Base-by-base conservation (phyloP, 2,113 vertebrate species). In the Neomonachus schauinslandi region DNA sequence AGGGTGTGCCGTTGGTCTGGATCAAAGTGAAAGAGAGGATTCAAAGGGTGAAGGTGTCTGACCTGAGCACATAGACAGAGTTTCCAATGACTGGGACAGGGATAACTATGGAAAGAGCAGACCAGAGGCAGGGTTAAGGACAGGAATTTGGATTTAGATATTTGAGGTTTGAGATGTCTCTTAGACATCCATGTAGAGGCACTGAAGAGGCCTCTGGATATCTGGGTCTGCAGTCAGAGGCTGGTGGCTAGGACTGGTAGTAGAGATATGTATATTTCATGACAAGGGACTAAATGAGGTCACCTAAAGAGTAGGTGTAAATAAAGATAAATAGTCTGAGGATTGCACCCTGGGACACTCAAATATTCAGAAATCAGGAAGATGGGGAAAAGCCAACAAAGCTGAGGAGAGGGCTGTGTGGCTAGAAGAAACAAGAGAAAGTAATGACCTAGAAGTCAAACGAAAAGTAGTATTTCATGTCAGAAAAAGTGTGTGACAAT, bases 371-470 rank as follows among this genome's bases (percentile, higher is more conserved):
- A 71, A 74, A 36, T 86, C n/a, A 81, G 67, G 33, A 94, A 91
- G 59, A 74, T 7, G 15, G 76, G 28, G 33, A 93, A 91, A n/a
- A 94, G 93, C 31, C 59, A 80, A 57, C 46, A 72, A 65, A 93
- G 26, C 19, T 84, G 61, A 93, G 16, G 7, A 87, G 12, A 91
- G 26, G 10, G 2, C 21, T 46, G 13, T 61, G 7, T 36, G 28
- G 39, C 7, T 51, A 72, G 53, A 97, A 93, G 16, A 95, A 53
- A 55, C 21, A 79, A 88, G 86, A 92, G 14, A 76, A 91, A 72
- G 15, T 88, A 39, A 91, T 53, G 4, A 88, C 7, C 21, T 55
- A 8, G 18, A 79, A 53, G 22, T 82, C 57, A 90, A 86, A 87
- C 79, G 49, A 91, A 61, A 86, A 95, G 51, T 9, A 24, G 14